These are phyloP conservation scores for Cheilosia vulpina DNA, from an alignment of 2,888 invertebrate genomes.

Conservation along the genomic window DNA sequence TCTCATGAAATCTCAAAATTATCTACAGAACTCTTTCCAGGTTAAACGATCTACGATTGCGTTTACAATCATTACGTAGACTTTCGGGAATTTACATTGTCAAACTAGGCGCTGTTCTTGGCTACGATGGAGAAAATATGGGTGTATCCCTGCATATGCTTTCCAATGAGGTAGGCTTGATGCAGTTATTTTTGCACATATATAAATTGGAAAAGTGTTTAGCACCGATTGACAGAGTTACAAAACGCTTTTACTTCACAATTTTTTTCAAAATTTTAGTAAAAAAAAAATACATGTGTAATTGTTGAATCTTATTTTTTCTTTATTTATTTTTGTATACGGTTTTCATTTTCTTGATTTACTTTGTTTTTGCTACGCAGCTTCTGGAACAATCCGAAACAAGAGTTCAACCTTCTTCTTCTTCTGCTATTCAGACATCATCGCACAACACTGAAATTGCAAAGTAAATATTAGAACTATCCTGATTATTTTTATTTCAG, in stretches of 20 bases:
- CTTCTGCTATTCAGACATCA: conserved; percentile 85
- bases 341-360: conserved; percentile 77
- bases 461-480: conserved; percentile 86
- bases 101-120: conserved; percentile 91
- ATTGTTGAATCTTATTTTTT: conserved; percentile 60
- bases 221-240: conserved; percentile 72
- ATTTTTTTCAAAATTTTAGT: conserved; percentile 1
- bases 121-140: conserved; percentile 87
- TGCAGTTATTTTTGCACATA: too few relatives aligned
- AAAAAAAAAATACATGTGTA: conserved; percentile 6
- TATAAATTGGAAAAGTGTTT: conserved; percentile 56
- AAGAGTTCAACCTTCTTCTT: conserved; percentile 84
- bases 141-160: conserved; percentile 85
- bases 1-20: conserved; percentile 76
- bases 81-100: conserved; percentile 93
- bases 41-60: conserved; percentile 90
- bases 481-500: conserved; percentile 78
- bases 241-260: conserved; percentile 48
- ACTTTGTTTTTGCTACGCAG: conserved; percentile 86
- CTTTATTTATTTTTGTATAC: conserved; percentile 80
- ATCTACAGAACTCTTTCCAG: conserved; percentile 84
- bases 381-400: conserved; percentile 87
- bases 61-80: conserved; percentile 92
- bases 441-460: conserved; percentile 85
- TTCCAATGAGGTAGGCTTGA: conserved; percentile 85